Conservation (phyloP, 2,888 invertebrate genomes). For the Amphipyra tragopoginis region DNA sequence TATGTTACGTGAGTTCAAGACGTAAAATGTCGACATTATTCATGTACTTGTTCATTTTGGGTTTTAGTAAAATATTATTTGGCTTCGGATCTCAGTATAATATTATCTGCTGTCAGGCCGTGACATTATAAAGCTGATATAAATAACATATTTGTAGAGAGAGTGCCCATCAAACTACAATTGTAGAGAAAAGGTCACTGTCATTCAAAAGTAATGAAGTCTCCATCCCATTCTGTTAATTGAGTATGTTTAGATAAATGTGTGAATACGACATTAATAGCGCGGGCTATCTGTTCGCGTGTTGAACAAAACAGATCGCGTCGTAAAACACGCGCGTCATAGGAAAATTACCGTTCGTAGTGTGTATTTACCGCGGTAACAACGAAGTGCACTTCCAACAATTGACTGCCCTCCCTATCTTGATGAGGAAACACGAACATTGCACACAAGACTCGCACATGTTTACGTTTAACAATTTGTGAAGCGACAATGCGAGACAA, state of each 20-base stretch:
- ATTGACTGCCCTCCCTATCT: conserved; percentile 73
- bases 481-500: conserved; percentile 52
- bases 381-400: conserved; percentile 79
- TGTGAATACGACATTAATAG: conserved; percentile 43
- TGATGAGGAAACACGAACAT: conserved; percentile 73
- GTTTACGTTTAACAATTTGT: conserved; percentile 50
- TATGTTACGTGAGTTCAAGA: conserved; percentile 40
- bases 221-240: conserved; percentile 35
- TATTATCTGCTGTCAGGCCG: conserved; percentile 20
- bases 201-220: conserved; percentile 38
- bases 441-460: conserved; percentile 57
- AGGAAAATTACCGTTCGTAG: conserved; percentile 61
- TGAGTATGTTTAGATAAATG: conserved; percentile 38
- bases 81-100: conserved; percentile 15
- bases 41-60: conserved; percentile 32
- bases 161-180: conserved; percentile 20
- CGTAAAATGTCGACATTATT: conserved; percentile 33
- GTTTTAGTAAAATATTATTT: conserved; percentile 17
- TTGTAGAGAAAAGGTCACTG: conserved; percentile 29
- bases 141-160: conserved; percentile 9
- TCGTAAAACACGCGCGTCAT: conserved; percentile 55
- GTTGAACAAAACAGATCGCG: conserved; percentile 50
- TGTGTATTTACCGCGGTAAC: conserved; percentile 68
- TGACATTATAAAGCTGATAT: conserved; percentile 24
- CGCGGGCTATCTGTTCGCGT: conserved; percentile 45